A percentile compares a stretch with the other conserved stretches of the same genome.
These are phyloP conservation scores for Caenorhabditis tropicalis DNA, from an alignment of 1,140 invertebrate species.

Conservation along the genomic window DNA sequence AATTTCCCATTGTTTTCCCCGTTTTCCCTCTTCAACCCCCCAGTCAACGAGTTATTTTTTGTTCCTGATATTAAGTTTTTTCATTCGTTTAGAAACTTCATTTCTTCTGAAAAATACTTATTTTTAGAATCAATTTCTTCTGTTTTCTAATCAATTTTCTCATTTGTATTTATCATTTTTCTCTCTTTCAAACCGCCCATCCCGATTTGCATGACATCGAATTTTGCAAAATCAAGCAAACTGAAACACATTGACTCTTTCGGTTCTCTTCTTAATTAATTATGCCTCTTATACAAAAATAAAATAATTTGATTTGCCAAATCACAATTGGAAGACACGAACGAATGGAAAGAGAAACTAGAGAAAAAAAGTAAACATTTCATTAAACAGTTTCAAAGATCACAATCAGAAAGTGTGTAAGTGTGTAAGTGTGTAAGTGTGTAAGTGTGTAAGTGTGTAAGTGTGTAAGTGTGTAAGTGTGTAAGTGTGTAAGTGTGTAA, in stretches of 20 bases:
- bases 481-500: too few relatives aligned
- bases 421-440: too few relatives aligned
- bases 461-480: too few relatives aligned
- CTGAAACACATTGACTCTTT: neutral
- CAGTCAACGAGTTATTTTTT: neutral
- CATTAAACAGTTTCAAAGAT: too few relatives aligned
- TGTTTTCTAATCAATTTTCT: constrained; percentile 15
- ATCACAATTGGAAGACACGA: neutral
- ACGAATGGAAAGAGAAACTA: neutral
- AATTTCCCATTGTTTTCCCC: neutral
- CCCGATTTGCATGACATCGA: constrained; percentile 41
- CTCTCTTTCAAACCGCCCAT: neutral
- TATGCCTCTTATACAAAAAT: constrained; percentile 1
- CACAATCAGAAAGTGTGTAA: too few relatives aligned
- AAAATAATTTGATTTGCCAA: neutral
- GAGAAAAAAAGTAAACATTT: too few relatives aligned
- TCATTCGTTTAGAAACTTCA: neutral
- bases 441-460: too few relatives aligned
- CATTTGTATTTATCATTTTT: neutral
- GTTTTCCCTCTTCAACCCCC: neutral
- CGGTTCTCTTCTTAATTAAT: constrained; percentile 20
- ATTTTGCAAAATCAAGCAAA: constrained; percentile 9
- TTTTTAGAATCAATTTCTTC: neutral
- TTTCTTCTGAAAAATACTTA: neutral
- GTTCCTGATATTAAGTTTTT: too few relatives aligned